Base-by-base conservation (phyloP, 1,140 invertebrate genomes). In the Ganaspis sp. region DNA sequence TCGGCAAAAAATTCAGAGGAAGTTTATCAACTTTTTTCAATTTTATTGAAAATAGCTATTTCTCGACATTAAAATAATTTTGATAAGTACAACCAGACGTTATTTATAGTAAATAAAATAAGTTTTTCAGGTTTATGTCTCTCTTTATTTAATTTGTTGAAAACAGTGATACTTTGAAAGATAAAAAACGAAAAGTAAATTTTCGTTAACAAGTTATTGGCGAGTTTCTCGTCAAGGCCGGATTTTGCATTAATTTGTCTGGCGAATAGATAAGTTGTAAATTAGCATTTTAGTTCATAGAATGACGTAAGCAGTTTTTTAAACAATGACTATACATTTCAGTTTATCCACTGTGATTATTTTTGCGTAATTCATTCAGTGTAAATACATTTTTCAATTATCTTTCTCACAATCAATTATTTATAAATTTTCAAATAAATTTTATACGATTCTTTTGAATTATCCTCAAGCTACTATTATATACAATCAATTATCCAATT, bases 211-310 rank as follows among this genome's bases (percentile, higher is more conserved):
- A 17, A 17, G 8, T 4, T 15, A 17, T 5, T 17, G 3, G 38
- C 6, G 12, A 64, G 23, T 64, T 64, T 29, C 54, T 29, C 23
- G 15, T n/a, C 23, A 64, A 64, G 54, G 54, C 1, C 54, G 29
- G 12, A 64, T 64, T 64, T 64, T 64, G 54, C 54, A 64, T 64
- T 64, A 29, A 64, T 64, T 26, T 64, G 54, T 64, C 54, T 64
- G 54, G 11, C 23, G 11, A 64, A 23, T 64, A 64, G 54, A 64
- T 64, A 64, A 64, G 23, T 21, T 26, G 11, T 64, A 64, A 64
- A 64, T 64, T 64, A 64, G 26, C 54, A 64, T 64, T 64, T 58
- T 4, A 15, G 54, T 64, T 64, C 15, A 26, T 8, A 64, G 23
- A 29, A 64, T 64, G 23, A 64, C 54, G 54, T 23, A 64, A 64